phyloP scores from a whole-genome alignment of 2,888 invertebrate species.

The Priocnemis perturbator region DNA sequence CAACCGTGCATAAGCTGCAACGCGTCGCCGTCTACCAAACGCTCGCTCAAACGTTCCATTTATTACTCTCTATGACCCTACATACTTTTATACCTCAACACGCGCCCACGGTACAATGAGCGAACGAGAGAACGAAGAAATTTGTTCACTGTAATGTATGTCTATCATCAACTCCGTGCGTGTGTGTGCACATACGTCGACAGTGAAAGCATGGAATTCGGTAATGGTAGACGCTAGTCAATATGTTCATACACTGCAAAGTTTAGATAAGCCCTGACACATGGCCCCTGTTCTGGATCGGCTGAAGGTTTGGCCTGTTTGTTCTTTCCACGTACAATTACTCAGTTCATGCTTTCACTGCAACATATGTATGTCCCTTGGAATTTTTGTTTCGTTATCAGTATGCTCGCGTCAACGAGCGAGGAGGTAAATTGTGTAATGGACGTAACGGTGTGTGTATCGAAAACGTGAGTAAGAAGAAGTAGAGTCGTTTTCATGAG shows the following conservation, averaged over 20 bases:
- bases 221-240: too few species aligned
- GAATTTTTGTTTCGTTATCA: neutral
- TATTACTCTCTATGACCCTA: slow-evolving; percentile 31
- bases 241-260: too few species aligned
- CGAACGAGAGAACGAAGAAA: neutral
- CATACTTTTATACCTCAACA: slow-evolving; percentile 29
- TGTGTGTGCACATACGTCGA: neutral
- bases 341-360: too few species aligned
- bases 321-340: too few species aligned
- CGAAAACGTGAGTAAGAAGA: slow-evolving; percentile 38
- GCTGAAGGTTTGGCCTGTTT: too few species aligned
- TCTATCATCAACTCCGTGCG: neutral
- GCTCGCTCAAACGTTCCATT: slow-evolving; percentile 5
- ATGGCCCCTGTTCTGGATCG: too few species aligned
- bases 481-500: neutral
- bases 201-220: too few species aligned
- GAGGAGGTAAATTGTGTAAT: slow-evolving; percentile 36
- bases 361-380: slow-evolving; percentile 1
- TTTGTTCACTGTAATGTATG: neutral
- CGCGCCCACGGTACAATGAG: slow-evolving; percentile 19
- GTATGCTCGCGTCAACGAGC: slow-evolving; percentile 16
- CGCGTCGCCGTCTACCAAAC: neutral
- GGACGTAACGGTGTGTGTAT: slow-evolving; percentile 36
- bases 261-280: too few species aligned
- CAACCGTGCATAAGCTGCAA: slow-evolving; percentile 18